These are phyloP conservation scores for Manis pentadactyla DNA, from an alignment of 2,797 vertebrate species.

Conservation along the genomic window DNA sequence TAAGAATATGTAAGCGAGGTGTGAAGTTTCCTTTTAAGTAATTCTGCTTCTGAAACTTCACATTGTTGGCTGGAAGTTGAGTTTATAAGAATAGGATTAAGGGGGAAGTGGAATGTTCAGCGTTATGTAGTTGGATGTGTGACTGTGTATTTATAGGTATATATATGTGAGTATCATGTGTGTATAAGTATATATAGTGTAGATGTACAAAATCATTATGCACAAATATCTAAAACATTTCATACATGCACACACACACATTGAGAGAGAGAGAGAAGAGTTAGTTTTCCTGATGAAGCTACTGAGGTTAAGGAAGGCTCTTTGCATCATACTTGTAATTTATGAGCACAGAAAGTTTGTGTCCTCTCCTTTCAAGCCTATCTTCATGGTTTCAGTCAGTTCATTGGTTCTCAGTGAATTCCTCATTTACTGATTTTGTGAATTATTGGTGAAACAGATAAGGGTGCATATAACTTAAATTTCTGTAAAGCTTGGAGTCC, in stretches of 20 bases:
- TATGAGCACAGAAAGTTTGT: not conserved
- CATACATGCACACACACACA: not conserved
- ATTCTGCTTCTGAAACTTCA: slow-evolving; percentile 44
- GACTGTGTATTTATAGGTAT: not conserved
- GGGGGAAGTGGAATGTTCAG: not conserved
- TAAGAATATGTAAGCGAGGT: not conserved
- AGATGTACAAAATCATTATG: not conserved
- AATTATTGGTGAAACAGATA: not conserved
- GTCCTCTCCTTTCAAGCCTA: not conserved
- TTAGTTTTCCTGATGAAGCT: not conserved
- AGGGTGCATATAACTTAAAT: not conserved
- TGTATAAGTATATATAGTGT: not conserved
- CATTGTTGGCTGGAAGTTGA: slow-evolving; percentile 5
- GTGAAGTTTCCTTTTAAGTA: slow-evolving; percentile 46
- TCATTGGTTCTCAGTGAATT: not conserved
- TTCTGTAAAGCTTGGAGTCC: not conserved
- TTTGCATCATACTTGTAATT: not conserved
- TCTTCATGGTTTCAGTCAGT: not conserved
- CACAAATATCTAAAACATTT: not conserved
- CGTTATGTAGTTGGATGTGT: not conserved
- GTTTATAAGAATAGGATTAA: slow-evolving; percentile 9
- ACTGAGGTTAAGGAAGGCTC: not conserved
- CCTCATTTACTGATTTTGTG: not conserved
- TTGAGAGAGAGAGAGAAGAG: not conserved
- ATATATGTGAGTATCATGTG: not conserved